Evolutionary conservation across 2,797 vertebrate genomes (phyloP).

Genomic region (Chiroxiphia lanceolata): DNA sequence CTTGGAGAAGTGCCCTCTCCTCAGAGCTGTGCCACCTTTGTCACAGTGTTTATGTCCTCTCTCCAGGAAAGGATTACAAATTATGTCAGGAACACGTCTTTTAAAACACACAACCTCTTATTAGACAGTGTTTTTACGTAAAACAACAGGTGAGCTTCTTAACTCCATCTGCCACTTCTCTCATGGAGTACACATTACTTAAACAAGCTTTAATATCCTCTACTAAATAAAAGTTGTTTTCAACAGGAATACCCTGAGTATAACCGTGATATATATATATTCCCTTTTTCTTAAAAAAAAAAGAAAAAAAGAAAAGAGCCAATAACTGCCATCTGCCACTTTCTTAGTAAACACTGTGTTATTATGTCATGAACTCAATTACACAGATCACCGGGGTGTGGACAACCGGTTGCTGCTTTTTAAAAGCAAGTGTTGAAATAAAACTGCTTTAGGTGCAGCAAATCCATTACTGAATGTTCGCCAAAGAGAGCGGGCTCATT

Average conservation of each 20-base stretch:
- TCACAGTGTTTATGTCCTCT: background rate
- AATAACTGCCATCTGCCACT: constrained; percentile 23
- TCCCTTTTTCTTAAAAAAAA: background rate
- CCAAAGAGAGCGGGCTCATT: background rate
- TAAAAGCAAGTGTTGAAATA: constrained; percentile 18
- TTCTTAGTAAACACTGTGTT: background rate
- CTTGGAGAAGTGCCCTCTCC: background rate
- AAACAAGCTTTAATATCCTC: constrained; percentile 8
- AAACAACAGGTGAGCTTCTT: background rate
- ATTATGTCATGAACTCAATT: constrained; percentile 23
- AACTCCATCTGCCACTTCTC: background rate
- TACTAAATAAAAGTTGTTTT: constrained; percentile 3
- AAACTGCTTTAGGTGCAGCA: constrained; percentile 17
- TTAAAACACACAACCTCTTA: background rate
- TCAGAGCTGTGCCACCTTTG: background rate
- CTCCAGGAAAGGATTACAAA: background rate
- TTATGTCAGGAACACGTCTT: fast-evolving
- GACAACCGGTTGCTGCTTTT: background rate
- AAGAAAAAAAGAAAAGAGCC: fast-evolving
- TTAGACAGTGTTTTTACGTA: background rate
- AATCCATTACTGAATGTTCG: background rate
- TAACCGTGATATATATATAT: background rate
- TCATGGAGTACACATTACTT: background rate
- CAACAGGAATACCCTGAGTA: background rate
- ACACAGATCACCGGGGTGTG: background rate